These are phyloP conservation scores for Pollimyrus isidori DNA, from an alignment of 2,113 vertebrate species.

Conservation along the genomic window DNA sequence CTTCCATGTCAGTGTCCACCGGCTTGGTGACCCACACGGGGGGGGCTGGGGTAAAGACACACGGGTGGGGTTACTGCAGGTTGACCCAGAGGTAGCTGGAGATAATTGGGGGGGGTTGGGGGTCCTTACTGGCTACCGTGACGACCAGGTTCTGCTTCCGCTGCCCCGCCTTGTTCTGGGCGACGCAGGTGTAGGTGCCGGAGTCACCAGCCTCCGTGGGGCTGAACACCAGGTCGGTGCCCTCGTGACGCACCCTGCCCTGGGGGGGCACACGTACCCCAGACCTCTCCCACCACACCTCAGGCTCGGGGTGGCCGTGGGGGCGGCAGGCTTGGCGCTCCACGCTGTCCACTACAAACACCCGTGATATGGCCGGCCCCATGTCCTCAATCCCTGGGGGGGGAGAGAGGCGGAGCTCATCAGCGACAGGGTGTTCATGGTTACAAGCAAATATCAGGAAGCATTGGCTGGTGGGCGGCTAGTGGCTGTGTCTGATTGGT, in stretches of 20 bases:
- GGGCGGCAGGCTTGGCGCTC: constrained; percentile 66
- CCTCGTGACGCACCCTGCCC: constrained; percentile 76
- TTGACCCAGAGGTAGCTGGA: not conserved
- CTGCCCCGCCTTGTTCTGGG: constrained; percentile 81
- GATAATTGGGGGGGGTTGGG: not conserved
- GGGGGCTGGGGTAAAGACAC: constrained; percentile 54
- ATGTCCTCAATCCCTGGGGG: constrained; percentile 82
- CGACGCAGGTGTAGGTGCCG: constrained; percentile 77
- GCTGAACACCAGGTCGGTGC: constrained; percentile 69
- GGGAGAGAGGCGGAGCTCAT: not conserved
- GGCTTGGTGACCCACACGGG: constrained; percentile 84
- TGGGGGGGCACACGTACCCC: constrained; percentile 59
- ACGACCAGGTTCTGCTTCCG: constrained; percentile 72
- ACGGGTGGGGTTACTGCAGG: not conserved
- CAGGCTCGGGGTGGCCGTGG: constrained; percentile 70
- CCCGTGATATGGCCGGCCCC: constrained; percentile 50
- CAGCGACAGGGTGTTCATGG: not conserved
- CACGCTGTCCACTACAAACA: constrained; percentile 66
- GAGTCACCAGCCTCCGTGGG: constrained; percentile 63
- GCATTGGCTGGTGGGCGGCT: not conserved
- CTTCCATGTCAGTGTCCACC: constrained; percentile 79
- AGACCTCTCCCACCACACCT: constrained; percentile 80
- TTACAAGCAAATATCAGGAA: not conserved
- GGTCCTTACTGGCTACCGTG: constrained; percentile 82
- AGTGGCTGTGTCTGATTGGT: not conserved